These are phyloP conservation scores for Zaprionus obscuricornis DNA, from an alignment of 2,888 invertebrate genomes.

Conservation along the genomic window DNA sequence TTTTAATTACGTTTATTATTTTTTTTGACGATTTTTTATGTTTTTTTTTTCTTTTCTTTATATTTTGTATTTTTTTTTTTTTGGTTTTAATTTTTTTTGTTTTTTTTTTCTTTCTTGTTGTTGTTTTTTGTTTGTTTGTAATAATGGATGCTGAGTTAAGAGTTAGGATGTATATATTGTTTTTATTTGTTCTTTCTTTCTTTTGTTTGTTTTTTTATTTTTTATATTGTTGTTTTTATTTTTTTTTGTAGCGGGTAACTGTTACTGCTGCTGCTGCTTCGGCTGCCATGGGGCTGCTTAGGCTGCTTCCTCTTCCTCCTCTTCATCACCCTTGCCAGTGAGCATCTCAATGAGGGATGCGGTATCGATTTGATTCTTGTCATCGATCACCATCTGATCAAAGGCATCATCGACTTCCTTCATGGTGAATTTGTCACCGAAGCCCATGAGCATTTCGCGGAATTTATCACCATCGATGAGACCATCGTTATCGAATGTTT, in stretches of 20 bases:
- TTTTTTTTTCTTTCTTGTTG: constrained; percentile 9
- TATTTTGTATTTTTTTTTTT: constrained; percentile 36
- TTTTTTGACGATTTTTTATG: constrained; percentile 73
- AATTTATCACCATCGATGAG: constrained; percentile 94
- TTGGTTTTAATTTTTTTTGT: constrained; percentile 49
- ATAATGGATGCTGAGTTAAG: constrained; percentile 74
- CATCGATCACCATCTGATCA: constrained; percentile 96
- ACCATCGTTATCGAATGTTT: constrained; percentile 94
- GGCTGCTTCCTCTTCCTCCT: constrained; percentile 87
- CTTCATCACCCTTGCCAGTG: constrained; percentile 93
- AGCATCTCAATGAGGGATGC: constrained; percentile 93
- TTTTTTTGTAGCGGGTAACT: too few species aligned
- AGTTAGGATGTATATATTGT: constrained; percentile 65
- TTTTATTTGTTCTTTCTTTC: neutral
- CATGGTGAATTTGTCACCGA: constrained; percentile 95
- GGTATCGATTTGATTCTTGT: constrained; percentile 95
- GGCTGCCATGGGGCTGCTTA: constrained; percentile 74
- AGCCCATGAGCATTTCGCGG: constrained; percentile 95
- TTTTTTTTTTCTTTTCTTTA: constrained; percentile 47
- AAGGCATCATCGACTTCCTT: constrained; percentile 96
- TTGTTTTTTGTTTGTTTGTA: constrained; percentile 33
- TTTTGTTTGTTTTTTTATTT: constrained; percentile 20
- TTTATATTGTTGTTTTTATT: neutral
- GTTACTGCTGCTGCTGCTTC: too few species aligned
- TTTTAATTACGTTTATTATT: constrained; percentile 77